Evolutionary conservation across 2,888 invertebrate genomes (phyloP), one percentile per base, ranked within the genome.

Genomic region (Creontiades dilutus): DNA sequence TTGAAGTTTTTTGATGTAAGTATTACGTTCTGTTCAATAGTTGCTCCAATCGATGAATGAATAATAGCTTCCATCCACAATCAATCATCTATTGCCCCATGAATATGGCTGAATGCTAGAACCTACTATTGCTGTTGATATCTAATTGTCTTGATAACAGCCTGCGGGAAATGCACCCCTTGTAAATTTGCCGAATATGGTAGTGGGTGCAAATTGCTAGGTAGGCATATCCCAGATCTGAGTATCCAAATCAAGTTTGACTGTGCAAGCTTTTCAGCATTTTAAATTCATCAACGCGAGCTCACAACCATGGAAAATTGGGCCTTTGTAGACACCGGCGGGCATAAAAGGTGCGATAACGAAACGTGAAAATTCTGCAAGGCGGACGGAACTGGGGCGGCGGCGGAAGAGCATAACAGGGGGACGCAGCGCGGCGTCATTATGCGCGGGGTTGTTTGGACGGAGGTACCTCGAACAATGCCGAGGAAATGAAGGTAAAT

Each of bases 401-500:
- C 68, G n/a, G 61, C 61, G 61, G 61, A 61, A 61, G 61, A 61
- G 61, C 19, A 19, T 12, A n/a, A 0, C 61, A 19, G 61, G 68
- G 23, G 27, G 13, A 23, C 12, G 19, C 2, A 23, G 23, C 68
- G 68, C 14, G 47, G 78, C 78, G 78, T 78, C 78, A 78, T 78
- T 78, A 78, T 78, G 78, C 78, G 78, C 47, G 47, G 78, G 78
- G 78, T 78, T 78, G 78, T 78, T 78, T 78, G 78, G 78, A 1
- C 78, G 78, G 78, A 78, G 78, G 78, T 78, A 37, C 78, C 46
- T 37, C 47, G 78, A 78, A 78, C 78, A 78, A 78, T 78, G 19
- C 78, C 78, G 78, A 78, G 78, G 78, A 78, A 78, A 78, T 78
- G 78, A 78, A 78, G 78, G 78, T 78, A 78, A 78, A 78, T 78